Evolutionary conservation across 2,888 invertebrate species (phyloP).

Genomic region (Drosophila gaucha): DNA sequence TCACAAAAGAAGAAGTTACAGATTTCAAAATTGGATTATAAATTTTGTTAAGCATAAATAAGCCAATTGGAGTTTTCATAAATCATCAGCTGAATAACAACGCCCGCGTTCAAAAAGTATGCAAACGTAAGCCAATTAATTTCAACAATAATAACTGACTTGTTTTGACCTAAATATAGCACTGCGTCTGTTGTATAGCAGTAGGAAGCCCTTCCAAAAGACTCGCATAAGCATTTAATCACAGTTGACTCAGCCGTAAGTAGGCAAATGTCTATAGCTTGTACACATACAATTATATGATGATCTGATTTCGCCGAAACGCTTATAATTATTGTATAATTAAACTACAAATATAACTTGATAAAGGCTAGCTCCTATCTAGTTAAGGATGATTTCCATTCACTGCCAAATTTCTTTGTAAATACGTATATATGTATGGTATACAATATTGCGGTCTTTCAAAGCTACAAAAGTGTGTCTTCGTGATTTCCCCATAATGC

Average conservation of each 20-base stretch:
- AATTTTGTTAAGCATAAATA: neutral
- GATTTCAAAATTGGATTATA: neutral
- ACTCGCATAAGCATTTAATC: neutral
- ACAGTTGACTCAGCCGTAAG: neutral
- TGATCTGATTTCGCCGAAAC: neutral
- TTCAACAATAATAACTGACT: neutral
- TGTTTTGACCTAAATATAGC: conserved; percentile 5
- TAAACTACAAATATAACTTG: neutral
- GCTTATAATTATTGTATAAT: neutral
- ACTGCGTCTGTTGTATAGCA: neutral
- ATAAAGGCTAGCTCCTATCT: neutral
- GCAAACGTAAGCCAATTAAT: neutral
- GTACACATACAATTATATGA: neutral
- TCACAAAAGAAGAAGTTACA: neutral
- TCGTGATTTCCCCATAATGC: neutral
- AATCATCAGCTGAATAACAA: too few species aligned
- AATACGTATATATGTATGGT: neutral
- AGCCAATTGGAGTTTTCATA: neutral
- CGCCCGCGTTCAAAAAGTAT: neutral
- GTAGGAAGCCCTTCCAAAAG: neutral
- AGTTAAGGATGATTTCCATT: neutral
- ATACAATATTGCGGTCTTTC: neutral
- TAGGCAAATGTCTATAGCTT: neutral
- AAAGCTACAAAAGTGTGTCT: neutral
- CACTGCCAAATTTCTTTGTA: too few species aligned